Evolutionary conservation across 1,140 invertebrate genomes (phyloP).

Genomic region (Drosophila sucinea): DNA sequence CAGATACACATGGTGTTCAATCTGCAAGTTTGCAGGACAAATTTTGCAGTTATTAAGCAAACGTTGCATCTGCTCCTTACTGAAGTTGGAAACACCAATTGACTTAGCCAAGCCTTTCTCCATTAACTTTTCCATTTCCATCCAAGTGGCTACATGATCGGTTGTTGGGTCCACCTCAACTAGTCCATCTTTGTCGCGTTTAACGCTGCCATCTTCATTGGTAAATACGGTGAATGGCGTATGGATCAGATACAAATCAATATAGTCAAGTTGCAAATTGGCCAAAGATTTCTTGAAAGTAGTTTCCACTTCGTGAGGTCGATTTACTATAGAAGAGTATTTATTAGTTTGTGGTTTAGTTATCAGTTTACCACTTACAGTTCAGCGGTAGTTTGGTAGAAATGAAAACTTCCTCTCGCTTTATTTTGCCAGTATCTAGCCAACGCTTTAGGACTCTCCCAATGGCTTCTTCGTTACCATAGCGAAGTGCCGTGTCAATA

Average conservation of each 20-base stretch:
- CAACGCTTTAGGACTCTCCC: constrained; percentile 90
- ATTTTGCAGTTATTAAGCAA: constrained; percentile 87
- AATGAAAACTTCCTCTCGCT: constrained; percentile 91
- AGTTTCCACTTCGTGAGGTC: constrained; percentile 88
- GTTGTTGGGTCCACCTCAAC: constrained; percentile 88
- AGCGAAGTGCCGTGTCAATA: constrained; percentile 92
- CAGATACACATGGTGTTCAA: constrained; percentile 92
- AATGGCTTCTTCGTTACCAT: constrained; percentile 92
- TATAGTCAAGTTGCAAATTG: constrained; percentile 89
- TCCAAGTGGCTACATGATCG: constrained; percentile 89
- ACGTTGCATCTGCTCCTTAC: constrained; percentile 87
- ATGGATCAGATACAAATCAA: constrained; percentile 94
- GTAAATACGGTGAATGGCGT: constrained; percentile 87
- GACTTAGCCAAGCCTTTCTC: constrained; percentile 87
- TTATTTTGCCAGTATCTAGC: constrained; percentile 88
- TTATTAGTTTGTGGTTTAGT: not conserved
- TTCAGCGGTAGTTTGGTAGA: constrained; percentile 89
- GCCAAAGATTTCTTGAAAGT: constrained; percentile 89
- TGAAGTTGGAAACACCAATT: constrained; percentile 92
- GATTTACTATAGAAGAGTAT: constrained; percentile 83
- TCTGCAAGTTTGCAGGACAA: constrained; percentile 89
- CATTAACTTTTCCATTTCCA: constrained; percentile 90
- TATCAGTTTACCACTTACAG: constrained; percentile 54
- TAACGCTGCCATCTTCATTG: constrained; percentile 82
- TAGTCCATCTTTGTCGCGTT: constrained; percentile 85